phyloP scores from a whole-genome alignment of 2,797 vertebrate species.

The Darevskia mixta region DNA sequence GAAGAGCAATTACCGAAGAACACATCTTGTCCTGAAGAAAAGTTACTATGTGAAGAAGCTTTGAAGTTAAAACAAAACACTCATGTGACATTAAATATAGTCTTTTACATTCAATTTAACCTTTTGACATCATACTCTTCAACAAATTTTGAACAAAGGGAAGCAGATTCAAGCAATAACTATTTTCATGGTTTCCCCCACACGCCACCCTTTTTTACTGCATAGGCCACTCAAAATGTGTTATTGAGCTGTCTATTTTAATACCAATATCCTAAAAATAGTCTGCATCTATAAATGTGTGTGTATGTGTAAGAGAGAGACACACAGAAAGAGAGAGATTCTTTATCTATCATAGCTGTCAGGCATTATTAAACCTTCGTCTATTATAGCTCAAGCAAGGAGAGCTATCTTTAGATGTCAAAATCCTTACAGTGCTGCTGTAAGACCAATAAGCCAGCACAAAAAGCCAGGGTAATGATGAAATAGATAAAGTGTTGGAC shows the following conservation, averaged over 20 bases:
- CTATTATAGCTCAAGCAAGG: constrained; percentile 45
- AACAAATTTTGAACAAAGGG: constrained; percentile 66
- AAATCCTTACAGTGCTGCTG: constrained; percentile 22
- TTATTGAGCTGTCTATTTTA: constrained; percentile 63
- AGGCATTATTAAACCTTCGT: constrained; percentile 54
- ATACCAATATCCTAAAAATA: constrained; percentile 69
- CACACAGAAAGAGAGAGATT: constrained; percentile 27
- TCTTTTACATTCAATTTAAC: constrained; percentile 72
- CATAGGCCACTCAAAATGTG: constrained; percentile 62
- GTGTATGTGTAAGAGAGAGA: neutral
- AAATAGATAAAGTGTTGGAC: neutral
- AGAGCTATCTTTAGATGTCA: constrained; percentile 48
- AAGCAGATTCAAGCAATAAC: constrained; percentile 66
- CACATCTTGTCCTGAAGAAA: constrained; percentile 62
- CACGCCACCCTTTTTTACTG: constrained; percentile 51
- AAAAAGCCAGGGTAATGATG: neutral
- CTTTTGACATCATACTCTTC: constrained; percentile 74
- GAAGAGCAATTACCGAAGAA: constrained; percentile 55
- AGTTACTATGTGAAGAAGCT: constrained; percentile 65
- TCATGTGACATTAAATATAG: constrained; percentile 64
- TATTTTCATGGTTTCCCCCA: constrained; percentile 40
- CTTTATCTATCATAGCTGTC: constrained; percentile 47
- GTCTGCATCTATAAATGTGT: constrained; percentile 51
- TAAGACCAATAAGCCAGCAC: neutral
- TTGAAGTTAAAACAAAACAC: constrained; percentile 72